Conservation (phyloP, 2,888 invertebrate genomes). For the Conomelus anceps region DNA sequence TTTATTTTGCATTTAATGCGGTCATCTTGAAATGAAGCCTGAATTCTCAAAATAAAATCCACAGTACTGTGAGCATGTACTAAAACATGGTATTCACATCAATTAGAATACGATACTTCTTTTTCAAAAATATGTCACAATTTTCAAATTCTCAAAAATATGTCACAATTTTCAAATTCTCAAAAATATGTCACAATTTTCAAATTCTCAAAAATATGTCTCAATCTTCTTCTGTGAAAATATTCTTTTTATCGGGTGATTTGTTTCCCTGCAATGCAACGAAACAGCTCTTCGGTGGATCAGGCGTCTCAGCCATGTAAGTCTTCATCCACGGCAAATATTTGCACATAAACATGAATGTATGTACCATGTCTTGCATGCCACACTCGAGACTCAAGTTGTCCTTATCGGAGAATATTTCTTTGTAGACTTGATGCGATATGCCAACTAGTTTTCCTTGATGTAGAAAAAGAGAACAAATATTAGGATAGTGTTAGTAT, state of each 20-base stretch:
- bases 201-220: too few species aligned
- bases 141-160: too few species aligned
- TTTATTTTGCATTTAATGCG: too few species aligned
- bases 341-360: constrained; percentile 2
- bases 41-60: too few species aligned
- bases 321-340: not conserved
- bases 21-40: too few species aligned
- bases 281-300: not conserved
- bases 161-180: too few species aligned
- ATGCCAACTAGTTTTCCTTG: not conserved
- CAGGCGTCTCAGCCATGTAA: not conserved
- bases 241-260: not conserved
- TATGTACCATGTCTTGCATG: not conserved
- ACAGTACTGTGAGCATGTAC: too few species aligned
- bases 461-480: not conserved
- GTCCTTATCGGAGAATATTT: not conserved
- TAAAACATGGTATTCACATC: too few species aligned
- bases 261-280: not conserved
- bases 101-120: too few species aligned
- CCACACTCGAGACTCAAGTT: not conserved
- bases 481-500: too few species aligned
- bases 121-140: too few species aligned
- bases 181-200: too few species aligned
- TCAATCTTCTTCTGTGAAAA: not conserved
- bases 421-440: constrained; percentile 1